Evolutionary conservation across 2,888 invertebrate genomes (phyloP).

Genomic region (Willowsia nigromaculata): DNA sequence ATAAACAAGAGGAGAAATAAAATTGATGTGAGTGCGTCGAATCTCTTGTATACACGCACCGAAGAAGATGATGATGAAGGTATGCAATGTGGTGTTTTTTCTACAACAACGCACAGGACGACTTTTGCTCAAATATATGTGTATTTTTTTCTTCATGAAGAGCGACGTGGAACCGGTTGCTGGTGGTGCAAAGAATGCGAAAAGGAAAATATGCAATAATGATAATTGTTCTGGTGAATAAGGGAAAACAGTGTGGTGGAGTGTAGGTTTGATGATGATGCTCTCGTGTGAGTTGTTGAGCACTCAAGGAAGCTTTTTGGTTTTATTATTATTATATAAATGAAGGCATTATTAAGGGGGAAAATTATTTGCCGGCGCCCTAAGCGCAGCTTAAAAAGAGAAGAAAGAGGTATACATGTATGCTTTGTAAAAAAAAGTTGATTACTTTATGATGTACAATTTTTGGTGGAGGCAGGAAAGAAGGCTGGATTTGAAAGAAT

Average conservation of each 20-base stretch:
- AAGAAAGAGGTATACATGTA: background rate
- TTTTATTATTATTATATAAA: slow-evolving; percentile 30
- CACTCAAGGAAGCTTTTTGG: slow-evolving; percentile 32
- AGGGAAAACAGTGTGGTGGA: background rate
- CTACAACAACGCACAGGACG: background rate
- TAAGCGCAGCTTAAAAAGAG: slow-evolving; percentile 32
- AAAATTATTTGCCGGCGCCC: slow-evolving; percentile 49
- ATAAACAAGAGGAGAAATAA: background rate
- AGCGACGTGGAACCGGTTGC: slow-evolving; percentile 57
- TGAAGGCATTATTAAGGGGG: slow-evolving; percentile 42
- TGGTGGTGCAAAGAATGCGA: slow-evolving; percentile 37
- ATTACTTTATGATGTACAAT: slow-evolving; percentile 67
- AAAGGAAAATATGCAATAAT: slow-evolving; percentile 50
- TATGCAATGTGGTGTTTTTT: background rate
- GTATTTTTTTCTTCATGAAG: background rate
- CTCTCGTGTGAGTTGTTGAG: slow-evolving; percentile 48
- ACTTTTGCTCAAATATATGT: background rate
- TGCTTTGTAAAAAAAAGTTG: slow-evolving; percentile 48
- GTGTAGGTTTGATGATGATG: slow-evolving; percentile 33
- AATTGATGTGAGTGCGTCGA: background rate
- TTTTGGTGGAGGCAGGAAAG: background rate
- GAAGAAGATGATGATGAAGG: background rate
- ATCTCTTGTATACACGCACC: slow-evolving; percentile 2
- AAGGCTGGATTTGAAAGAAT: slow-evolving; percentile 23
- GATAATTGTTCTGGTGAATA: slow-evolving; percentile 38